Conservation (phyloP, 2,113 vertebrate genomes). For the Stegostoma tigrinum region DNA sequence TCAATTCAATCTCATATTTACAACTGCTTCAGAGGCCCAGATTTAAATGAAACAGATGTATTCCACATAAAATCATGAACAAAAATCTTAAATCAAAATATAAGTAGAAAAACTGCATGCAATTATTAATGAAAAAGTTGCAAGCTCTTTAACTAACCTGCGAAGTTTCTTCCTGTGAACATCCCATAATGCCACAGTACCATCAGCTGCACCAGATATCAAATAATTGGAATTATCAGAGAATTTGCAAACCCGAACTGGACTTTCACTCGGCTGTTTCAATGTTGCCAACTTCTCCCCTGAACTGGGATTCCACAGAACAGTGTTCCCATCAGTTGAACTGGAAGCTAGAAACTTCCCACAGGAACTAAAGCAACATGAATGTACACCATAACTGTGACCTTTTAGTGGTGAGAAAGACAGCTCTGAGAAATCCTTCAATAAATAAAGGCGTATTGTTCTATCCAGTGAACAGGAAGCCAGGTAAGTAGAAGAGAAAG, state of each 20-base stretch:
- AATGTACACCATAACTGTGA: constrained; percentile 83
- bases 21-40: not conserved
- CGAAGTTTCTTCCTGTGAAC: constrained; percentile 54
- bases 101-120: not conserved
- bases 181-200: constrained; percentile 77
- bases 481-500: constrained; percentile 69
- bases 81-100: not conserved
- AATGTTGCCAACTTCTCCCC: constrained; percentile 67
- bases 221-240: constrained; percentile 61
- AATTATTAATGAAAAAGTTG: not conserved
- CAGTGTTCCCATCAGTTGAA: constrained; percentile 78
- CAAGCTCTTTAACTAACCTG: constrained; percentile 56
- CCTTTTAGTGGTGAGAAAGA: constrained; percentile 74
- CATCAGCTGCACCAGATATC: constrained; percentile 77
- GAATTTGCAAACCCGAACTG: constrained; percentile 75
- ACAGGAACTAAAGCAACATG: constrained; percentile 82
- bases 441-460: constrained; percentile 71
- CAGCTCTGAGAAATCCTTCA: constrained; percentile 65
- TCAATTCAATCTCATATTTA: not conserved
- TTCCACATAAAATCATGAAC: not conserved
- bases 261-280: constrained; percentile 72
- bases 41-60: not conserved
- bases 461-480: constrained; percentile 92
- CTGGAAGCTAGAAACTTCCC: constrained; percentile 76
- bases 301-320: constrained; percentile 63